A percentile compares a stretch with the other conserved stretches of the same genome.
Conservation (phyloP, 53 echinoderm and acorn worm genomes). For the Hippasteria phrygiana region DNA sequence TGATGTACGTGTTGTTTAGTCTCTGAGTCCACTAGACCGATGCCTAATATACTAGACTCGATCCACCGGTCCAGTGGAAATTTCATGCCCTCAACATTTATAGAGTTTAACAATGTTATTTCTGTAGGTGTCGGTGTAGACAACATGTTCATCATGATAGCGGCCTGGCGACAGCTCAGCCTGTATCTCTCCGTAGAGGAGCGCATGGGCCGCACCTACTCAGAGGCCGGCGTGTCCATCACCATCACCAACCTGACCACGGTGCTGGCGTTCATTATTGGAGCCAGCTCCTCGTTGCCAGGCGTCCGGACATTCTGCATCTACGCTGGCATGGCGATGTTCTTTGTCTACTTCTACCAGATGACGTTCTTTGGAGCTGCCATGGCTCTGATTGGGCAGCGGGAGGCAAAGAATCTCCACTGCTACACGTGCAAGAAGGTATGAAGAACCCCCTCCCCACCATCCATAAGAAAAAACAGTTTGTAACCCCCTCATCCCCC, state of each 20-base stretch:
- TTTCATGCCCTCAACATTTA: no score
- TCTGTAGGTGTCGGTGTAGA: conserved; percentile 95
- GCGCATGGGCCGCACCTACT: conserved; percentile 94
- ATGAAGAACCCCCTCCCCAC: background rate
- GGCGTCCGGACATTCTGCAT: conserved; percentile 93
- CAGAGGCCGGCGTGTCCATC: conserved; percentile 96
- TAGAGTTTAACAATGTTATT: no score
- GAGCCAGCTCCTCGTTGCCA: conserved; percentile 86
- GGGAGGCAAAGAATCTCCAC: conserved; percentile 92
- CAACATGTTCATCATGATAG: conserved; percentile 99
- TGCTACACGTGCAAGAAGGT: conserved; percentile 94
- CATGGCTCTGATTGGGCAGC: conserved; percentile 87
- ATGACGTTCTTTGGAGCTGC: conserved; percentile 98
- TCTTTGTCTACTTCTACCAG: conserved; percentile 99
- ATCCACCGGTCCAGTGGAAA: no score
- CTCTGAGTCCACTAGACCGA: no score
- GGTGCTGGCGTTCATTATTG: conserved; percentile 92
- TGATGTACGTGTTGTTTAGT: no score
- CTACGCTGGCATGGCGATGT: conserved; percentile 93
- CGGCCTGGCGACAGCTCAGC: conserved; percentile 93
- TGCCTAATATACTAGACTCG: no score
- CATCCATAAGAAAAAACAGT: background rate
- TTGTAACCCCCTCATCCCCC: no score
- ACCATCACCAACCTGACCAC: conserved; percentile 98
- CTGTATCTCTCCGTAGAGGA: conserved; percentile 83